Evolutionary conservation across 2,113 vertebrate genomes (phyloP).

Genomic region (Paraplagusia blochii): DNA sequence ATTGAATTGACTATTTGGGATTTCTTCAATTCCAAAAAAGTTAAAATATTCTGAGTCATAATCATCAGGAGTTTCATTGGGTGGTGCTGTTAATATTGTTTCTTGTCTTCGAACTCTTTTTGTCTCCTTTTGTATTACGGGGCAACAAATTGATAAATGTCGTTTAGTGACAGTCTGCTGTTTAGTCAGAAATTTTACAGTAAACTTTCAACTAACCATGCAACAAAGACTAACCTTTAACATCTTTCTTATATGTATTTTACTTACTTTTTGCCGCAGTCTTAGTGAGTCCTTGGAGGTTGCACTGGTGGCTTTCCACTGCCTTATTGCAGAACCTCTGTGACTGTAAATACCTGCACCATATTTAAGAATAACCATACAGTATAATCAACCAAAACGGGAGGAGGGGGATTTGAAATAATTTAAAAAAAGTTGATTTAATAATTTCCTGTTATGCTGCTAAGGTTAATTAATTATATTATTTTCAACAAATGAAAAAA

Average conservation of each 20-base stretch:
- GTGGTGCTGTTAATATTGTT: too few relatives aligned
- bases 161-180: too few relatives aligned
- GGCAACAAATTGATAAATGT: background rate
- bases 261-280: conserved; percentile 2
- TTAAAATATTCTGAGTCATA: background rate
- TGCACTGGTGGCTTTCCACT: background rate
- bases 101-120: background rate
- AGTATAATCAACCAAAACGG: too few relatives aligned
- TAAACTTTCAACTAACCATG: background rate
- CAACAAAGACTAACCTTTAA: background rate
- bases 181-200: too few relatives aligned
- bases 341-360: background rate
- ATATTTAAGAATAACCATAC: too few relatives aligned
- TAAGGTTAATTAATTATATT: too few relatives aligned
- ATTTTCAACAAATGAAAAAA: background rate
- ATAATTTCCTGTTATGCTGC: too few relatives aligned
- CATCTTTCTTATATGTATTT: background rate
- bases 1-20: too few relatives aligned
- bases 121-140: background rate
- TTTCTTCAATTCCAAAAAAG: background rate
- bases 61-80: too few relatives aligned
- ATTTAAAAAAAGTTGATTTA: too few relatives aligned
- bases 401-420: too few relatives aligned
- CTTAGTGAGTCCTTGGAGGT: conserved; percentile 11
- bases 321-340: conserved; percentile 1